These are phyloP conservation scores for Poecilia gillii DNA, from an alignment of 2,797 vertebrate species.

Conservation along the genomic window DNA sequence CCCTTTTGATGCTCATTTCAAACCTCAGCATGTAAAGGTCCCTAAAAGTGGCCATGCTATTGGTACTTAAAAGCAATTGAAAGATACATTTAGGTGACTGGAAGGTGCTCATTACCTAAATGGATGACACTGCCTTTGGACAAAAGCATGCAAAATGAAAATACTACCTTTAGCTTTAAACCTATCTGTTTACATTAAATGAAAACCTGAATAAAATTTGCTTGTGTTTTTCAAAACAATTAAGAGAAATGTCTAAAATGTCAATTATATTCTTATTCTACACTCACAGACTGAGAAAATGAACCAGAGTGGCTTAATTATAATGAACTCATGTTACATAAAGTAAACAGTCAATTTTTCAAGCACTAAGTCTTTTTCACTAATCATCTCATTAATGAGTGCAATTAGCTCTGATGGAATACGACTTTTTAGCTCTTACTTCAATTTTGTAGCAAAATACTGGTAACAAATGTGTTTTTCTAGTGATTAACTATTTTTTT, in stretches of 20 bases:
- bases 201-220: not conserved
- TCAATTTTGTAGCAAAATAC: not conserved
- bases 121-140: not conserved
- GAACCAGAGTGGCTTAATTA: slow-evolving; percentile 19
- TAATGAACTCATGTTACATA: slow-evolving; percentile 6
- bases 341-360: not conserved
- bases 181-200: not conserved
- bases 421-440: not conserved
- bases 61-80: not conserved
- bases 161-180: not conserved
- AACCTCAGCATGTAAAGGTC: not conserved
- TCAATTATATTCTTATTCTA: not conserved
- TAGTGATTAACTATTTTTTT: not conserved
- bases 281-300: slow-evolving; percentile 1
- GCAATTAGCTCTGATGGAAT: slow-evolving; percentile 1
- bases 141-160: not conserved
- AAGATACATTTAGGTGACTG: not conserved
- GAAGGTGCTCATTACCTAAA: not conserved
- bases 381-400: not conserved
- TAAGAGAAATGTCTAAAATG: not conserved
- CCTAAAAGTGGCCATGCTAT: not conserved
- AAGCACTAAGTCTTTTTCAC: not conserved
- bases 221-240: not conserved
- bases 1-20: not conserved
- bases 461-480: not conserved